Base-by-base conservation (phyloP, 2,888 invertebrate species). In the Ichneumon xanthorius region DNA sequence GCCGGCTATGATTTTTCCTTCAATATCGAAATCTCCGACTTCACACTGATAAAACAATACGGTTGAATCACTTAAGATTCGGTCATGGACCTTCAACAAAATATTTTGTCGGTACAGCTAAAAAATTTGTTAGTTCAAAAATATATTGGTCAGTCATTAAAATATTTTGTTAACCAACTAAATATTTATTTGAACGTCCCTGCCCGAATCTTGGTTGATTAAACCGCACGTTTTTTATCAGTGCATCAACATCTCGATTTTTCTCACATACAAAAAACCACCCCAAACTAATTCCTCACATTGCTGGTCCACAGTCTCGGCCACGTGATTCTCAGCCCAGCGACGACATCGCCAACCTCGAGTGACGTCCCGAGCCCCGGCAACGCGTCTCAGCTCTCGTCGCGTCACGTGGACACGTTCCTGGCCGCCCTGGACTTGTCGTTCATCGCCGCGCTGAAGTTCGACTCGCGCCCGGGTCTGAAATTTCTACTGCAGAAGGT, bases 401-500 rank as follows among this genome's bases (percentile, higher is more conserved):
- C 95, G 53, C 94, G 95, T 81, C 96, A 97, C 89, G 94, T 96
- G 3, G 96, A 97, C 89, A 96, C 96, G 79, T 95, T 98, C 75
- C 93, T 98, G 70, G 96, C 96, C 89, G 97, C 97, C 90, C 95
- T 99, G 86, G 97, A 98, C 89, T 95, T 97, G 84, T 98, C 98
- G 2, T 97, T 98, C 91, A 95, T 95, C 76, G 96, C 97, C 82
- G 97, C 98, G 0, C 95, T 97, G 92, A 97, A 97, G 90, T 99
- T 99, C 92, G 99, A 99, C 93, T 95, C 96, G 9, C 95, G 99
- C 48, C 99, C 99, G 0, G 99, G 99, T 0, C 95, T 99, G 26
- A 99, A 99, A 94, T 99, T 99, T 93, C 95, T 99, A 3, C 96
- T 98, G 86, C 99, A 99, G 94, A 99, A 99, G 95, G 98, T 98